Evolutionary conservation across 2,797 vertebrate genomes (phyloP).

Genomic region (Pelodytes ibericus): DNA sequence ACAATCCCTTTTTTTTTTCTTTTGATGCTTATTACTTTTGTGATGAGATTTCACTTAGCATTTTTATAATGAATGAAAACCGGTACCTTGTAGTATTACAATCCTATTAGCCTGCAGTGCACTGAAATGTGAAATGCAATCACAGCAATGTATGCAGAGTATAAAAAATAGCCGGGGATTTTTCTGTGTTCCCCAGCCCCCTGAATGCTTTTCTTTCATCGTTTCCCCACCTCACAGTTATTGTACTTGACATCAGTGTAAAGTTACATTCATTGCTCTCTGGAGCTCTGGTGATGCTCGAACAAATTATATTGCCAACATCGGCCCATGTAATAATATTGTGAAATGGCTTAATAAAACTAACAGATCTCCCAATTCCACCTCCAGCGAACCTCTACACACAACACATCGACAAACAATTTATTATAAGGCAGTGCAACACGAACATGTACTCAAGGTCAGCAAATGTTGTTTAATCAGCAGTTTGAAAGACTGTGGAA

Average conservation of each 20-base stretch:
- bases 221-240: constrained; percentile 64
- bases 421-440: constrained; percentile 15
- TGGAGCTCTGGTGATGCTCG: constrained; percentile 67
- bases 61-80: constrained; percentile 55
- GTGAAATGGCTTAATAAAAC: constrained; percentile 77
- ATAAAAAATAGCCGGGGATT: constrained; percentile 56
- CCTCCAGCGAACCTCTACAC: constrained; percentile 59
- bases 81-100: constrained; percentile 52
- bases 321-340: constrained; percentile 65
- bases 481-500: background rate
- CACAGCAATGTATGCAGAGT: constrained; percentile 58
- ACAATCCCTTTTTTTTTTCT: background rate
- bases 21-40: constrained; percentile 51
- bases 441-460: constrained; percentile 1
- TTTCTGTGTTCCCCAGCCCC: constrained; percentile 58
- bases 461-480: background rate
- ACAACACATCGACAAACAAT: constrained; percentile 35
- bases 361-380: constrained; percentile 64
- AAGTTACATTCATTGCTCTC: constrained; percentile 69
- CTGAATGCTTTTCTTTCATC: constrained; percentile 67
- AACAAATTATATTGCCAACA: constrained; percentile 71
- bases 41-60: constrained; percentile 55
- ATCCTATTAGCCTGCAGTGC: constrained; percentile 55
- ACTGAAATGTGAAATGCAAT: constrained; percentile 58
- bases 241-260: constrained; percentile 68